phyloP scores from a whole-genome alignment of 2,888 invertebrate genomes.

The Bugulina stolonifera region DNA sequence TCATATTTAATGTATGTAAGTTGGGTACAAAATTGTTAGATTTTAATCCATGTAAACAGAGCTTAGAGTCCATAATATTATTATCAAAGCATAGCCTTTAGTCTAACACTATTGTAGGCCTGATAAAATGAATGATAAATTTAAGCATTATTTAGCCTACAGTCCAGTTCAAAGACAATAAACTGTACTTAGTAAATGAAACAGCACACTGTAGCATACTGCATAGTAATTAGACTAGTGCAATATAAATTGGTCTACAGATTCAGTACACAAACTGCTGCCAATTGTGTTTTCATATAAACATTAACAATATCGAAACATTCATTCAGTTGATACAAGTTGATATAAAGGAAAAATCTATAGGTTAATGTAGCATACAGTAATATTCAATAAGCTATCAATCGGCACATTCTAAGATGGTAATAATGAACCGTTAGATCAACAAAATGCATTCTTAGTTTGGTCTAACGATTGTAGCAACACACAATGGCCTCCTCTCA shows the following conservation, averaged over 20 bases:
- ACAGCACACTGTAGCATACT: not conserved
- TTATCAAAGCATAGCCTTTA: no score
- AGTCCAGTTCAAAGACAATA: no score
- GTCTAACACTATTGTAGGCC: no score
- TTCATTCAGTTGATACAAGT: not conserved
- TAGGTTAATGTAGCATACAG: slow-evolving; percentile 6
- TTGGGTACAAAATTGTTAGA: no score
- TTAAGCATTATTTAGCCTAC: no score
- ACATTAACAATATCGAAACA: not conserved
- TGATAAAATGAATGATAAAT: no score
- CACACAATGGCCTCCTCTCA: not conserved
- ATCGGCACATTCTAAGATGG: slow-evolving; percentile 32
- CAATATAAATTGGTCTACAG: not conserved
- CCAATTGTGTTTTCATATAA: not conserved
- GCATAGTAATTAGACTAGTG: not conserved
- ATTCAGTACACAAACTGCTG: not conserved
- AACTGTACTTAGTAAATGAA: no score
- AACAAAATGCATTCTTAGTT: not conserved
- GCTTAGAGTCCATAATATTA: no score
- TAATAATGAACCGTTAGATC: not conserved
- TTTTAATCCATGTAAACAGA: no score
- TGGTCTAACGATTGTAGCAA: not conserved
- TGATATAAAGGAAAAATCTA: slow-evolving; percentile 9
- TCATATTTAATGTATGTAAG: no score
- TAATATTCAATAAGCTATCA: slow-evolving; percentile 18